Evolutionary conservation across 2,797 vertebrate genomes (phyloP).

Genomic region (Sebastes kiyomatsui): DNA sequence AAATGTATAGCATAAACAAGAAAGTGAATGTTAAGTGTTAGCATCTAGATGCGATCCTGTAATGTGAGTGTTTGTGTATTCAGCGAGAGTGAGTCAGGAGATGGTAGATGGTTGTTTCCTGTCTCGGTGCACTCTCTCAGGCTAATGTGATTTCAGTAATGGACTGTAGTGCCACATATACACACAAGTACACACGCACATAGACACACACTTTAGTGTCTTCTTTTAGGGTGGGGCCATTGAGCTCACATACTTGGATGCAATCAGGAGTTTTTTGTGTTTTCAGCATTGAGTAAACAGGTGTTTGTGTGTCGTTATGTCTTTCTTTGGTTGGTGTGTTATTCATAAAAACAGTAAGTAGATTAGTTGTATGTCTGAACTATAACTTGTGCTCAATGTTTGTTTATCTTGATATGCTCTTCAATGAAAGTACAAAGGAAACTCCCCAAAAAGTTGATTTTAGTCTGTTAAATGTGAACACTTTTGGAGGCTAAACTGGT

Average conservation of each 20-base stretch:
- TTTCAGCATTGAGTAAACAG: not conserved
- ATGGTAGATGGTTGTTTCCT: slow-evolving; percentile 71
- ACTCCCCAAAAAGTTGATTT: not conserved
- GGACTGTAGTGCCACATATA: slow-evolving; percentile 72
- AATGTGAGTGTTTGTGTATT: slow-evolving; percentile 25
- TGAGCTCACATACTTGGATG: slow-evolving; percentile 39
- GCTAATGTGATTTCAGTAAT: slow-evolving; percentile 86
- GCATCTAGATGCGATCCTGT: not conserved
- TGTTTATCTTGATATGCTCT: not conserved
- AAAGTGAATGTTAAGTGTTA: not conserved
- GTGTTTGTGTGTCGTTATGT: not conserved
- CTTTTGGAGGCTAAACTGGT: not conserved
- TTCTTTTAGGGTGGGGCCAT: slow-evolving; percentile 64
- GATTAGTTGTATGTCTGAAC: not conserved
- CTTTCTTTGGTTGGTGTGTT: not conserved
- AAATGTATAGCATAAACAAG: not conserved
- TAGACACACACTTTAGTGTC: slow-evolving; percentile 38
- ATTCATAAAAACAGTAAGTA: not conserved
- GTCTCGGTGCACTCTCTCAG: slow-evolving; percentile 66
- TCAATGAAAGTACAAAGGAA: not conserved
- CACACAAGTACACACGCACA: slow-evolving; percentile 36
- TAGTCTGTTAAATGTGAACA: not conserved
- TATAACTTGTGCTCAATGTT: not conserved
- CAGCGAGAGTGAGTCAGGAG: slow-evolving; percentile 54
- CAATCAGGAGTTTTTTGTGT: slow-evolving; percentile 13